Conservation (phyloP, 2,888 invertebrate genomes). For the Orchestes rusci region DNA sequence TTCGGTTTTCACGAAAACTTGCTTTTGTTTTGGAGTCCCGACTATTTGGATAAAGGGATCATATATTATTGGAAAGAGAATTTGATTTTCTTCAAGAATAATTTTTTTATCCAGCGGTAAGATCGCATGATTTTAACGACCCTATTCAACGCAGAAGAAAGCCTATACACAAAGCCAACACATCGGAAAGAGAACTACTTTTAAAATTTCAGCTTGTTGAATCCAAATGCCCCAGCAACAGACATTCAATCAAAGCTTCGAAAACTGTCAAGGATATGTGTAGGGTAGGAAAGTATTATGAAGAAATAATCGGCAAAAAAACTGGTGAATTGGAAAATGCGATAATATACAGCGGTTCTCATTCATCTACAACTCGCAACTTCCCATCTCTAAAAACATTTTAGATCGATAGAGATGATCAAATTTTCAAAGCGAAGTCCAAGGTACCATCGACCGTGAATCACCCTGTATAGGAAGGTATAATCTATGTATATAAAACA, state of each 20-base stretch:
- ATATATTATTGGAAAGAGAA: too few species aligned
- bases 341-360: not conserved
- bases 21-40: too few species aligned
- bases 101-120: too few species aligned
- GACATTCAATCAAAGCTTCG: not conserved
- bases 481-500: not conserved
- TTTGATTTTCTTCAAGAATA: too few species aligned
- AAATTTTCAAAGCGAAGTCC: not conserved
- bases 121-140: too few species aligned
- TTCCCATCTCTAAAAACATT: not conserved
- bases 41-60: too few species aligned
- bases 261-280: conserved; percentile 1
- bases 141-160: too few species aligned
- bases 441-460: conserved; percentile 1
- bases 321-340: conserved; percentile 3
- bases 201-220: conserved; percentile 2
- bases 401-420: conserved; percentile 1
- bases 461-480: not conserved
- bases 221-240: too few species aligned
- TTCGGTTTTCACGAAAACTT: too few species aligned
- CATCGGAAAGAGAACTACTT: too few species aligned
- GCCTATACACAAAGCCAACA: too few species aligned
- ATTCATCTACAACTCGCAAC: not conserved
- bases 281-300: conserved; percentile 3
- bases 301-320: conserved; percentile 1